A percentile compares a stretch with the other conserved stretches of the same genome.
phyloP scores from a whole-genome alignment of 2,797 vertebrate species.

The Acestrorhynchus altus region DNA sequence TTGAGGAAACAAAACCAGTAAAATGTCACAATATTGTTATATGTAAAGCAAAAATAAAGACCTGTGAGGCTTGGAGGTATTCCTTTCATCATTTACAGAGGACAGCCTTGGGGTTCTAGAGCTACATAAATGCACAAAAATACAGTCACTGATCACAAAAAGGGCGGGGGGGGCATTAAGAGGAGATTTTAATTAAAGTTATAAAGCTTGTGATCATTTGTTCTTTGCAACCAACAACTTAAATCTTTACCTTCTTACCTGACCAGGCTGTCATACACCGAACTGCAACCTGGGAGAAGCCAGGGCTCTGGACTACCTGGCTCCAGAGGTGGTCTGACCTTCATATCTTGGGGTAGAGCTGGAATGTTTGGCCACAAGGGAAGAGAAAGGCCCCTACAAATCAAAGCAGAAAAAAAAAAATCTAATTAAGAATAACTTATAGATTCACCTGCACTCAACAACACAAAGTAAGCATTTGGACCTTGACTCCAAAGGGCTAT shows the following conservation, averaged over 20 bases:
- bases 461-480: conserved; percentile 42
- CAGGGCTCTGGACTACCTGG: conserved; percentile 78
- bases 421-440: neutral
- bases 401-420: conserved; percentile 48
- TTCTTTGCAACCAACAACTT: neutral
- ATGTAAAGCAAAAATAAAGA: conserved; percentile 26
- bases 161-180: too few relatives aligned
- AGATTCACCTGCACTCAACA: too few relatives aligned
- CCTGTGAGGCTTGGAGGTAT: conserved; percentile 56
- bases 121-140: conserved; percentile 31
- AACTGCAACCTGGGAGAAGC: conserved; percentile 84
- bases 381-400: conserved; percentile 71
- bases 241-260: conserved; percentile 68
- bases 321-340: conserved; percentile 47
- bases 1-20: neutral
- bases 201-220: neutral
- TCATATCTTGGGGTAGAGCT: conserved; percentile 60
- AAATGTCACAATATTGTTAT: neutral
- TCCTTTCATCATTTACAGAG: conserved; percentile 42
- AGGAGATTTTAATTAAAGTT: neutral
- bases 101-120: conserved; percentile 49
- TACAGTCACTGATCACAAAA: neutral
- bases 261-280: conserved; percentile 80
- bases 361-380: conserved; percentile 67
- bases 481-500: conserved; percentile 74